Evolutionary conservation across 2,888 invertebrate genomes (phyloP), one percentile per base, ranked within the genome.

Genomic region (Eupithecia inturbata): DNA sequence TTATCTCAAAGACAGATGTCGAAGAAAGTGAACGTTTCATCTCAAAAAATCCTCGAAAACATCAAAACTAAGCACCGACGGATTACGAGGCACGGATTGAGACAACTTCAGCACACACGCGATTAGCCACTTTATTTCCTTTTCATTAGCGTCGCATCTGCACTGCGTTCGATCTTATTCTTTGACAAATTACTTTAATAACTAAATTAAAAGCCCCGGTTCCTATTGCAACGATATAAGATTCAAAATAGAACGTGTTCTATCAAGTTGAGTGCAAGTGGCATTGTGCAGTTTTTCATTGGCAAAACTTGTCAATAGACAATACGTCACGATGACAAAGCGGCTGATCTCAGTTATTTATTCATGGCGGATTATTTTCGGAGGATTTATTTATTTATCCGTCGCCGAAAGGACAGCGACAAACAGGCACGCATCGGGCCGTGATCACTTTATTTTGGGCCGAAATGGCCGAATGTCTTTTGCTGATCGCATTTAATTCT

Each of bases 21-120:
- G 83, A 87, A 79, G 89, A 92, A 91, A 92, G 89, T 87, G 91
- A 92, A 90, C 80, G 86, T 85, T 84, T 80, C 84, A 82, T 84
- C 81, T 80, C 83, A 86, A 90, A 92, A 92, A 92, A 92, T 85
- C 82, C 85, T 87, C 85, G 82, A 85, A 82, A 87, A 92, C 93
- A 88, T 93, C 93, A 92, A 92, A 92, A 92, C 89, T 93, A 89
- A 92, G 89, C 89, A 92, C 93, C 93, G 93, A 90, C 90, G 88
- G 91, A 93, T 92, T 93, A 92, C 83, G 83, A 78, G 81, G 84
- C 79, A 78, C 78, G 45, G 33, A 72, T 81, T 78, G 76, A 76
- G 74, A 69, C 70, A 63, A 36, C 22, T 16, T 36, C 31, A 33
- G 53, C 69, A 69, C 22, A 39, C 76, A 68, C 68, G 69, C 77